Base-by-base conservation (phyloP, 2,888 invertebrate species). In the Zelleria hepariella region DNA sequence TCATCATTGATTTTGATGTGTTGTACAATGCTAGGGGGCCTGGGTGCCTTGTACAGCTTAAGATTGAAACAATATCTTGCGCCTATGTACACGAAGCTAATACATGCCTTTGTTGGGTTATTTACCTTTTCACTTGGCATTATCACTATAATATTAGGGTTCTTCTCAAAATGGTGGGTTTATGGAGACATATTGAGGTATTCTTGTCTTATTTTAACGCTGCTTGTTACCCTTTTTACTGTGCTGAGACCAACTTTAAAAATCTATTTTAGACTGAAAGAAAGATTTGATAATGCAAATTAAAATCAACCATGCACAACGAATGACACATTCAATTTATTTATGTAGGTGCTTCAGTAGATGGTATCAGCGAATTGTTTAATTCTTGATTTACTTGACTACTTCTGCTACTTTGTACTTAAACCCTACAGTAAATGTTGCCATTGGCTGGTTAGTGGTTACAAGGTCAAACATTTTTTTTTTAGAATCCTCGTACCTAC, bases 191-290 rank as follows among this genome's bases (percentile, higher is more conserved):
- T 74, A 58, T 69, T 86, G 56, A 72, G 86, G 59, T 80, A 85
- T 65, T 70, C 75, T 3, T 71, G 74, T 68, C 67, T 88, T 53
- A 59, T 73, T 58, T 66, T 89, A 26, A 78, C 84, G 10, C 66
- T 89, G 25, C 62, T 76, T 18, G 70, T 86, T 32, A 77, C 82
- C 77, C 61, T 86, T 24, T 77, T 81, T 27, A 89, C 89, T 25
- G 73, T 86, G 62, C 64, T 88, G 62, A 74, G 88, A 54, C 89
- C 89, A 8, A 74, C 74, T 62, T 71, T 89, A 20, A 89, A 89
- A 69, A 77, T 89, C 61, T 89, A 86, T 67, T 86, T 87, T 63
- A 78, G 89, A 54, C 68, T 89, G 2, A 84, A 80, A 68, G 89
- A 89, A 68, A 77, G 86, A 65, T 67, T 89, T 63, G 81, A 82